Percentiles rank a stretch among this genome's conserved stretches.
Conservation (phyloP, 2,113 vertebrate species). For the Syngnathoides biaculeatus region DNA sequence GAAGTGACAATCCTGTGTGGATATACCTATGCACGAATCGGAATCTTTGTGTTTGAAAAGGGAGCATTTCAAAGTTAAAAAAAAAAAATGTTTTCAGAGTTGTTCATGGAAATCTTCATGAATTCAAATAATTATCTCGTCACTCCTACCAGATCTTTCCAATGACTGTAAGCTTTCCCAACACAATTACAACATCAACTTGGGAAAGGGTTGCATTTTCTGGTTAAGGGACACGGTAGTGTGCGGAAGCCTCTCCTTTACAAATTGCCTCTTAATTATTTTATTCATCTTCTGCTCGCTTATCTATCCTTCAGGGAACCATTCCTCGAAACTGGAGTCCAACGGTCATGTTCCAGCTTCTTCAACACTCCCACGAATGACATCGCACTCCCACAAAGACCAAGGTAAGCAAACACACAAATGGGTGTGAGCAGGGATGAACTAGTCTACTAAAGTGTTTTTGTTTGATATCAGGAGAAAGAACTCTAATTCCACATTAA, state of each 20-base stretch:
- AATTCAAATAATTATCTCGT: background rate
- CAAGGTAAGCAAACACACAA: conserved; percentile 68
- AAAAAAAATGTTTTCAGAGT: background rate
- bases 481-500: no score
- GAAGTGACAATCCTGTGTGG: background rate
- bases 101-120: background rate
- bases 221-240: no score
- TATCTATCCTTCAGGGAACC: conserved; percentile 35
- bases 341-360: conserved; percentile 70
- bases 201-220: no score
- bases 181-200: background rate
- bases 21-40: background rate
- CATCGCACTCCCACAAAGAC: conserved; percentile 62
- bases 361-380: conserved; percentile 73
- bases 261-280: background rate
- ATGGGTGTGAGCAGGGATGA: no score
- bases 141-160: background rate
- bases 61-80: background rate
- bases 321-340: conserved; percentile 65
- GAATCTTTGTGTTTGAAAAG: background rate
- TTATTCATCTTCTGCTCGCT: background rate
- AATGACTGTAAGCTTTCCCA: background rate
- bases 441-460: no score
- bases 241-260: background rate
- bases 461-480: no score